phyloP scores from a whole-genome alignment of 1,140 invertebrate species.

The Procambarus virginalis region DNA sequence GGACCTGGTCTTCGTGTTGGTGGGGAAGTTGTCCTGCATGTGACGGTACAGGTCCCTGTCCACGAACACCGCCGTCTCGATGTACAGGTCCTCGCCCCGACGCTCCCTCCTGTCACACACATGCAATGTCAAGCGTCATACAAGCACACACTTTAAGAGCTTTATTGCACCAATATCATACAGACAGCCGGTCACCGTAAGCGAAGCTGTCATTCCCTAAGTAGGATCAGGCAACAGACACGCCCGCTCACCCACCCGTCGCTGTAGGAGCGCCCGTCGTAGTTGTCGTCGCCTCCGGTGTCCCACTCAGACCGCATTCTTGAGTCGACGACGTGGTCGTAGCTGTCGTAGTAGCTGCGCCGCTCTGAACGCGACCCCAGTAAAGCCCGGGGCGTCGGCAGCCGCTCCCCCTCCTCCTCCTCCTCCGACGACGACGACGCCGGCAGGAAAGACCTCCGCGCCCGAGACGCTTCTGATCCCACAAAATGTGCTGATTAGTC shows the following conservation, averaged over 20 bases:
- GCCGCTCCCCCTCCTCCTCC: slow-evolving; percentile 72
- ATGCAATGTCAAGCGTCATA: too few relatives aligned
- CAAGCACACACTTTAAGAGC: too few relatives aligned
- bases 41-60: slow-evolving; percentile 85
- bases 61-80: slow-evolving; percentile 89
- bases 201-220: too few relatives aligned
- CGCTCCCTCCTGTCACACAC: neutral
- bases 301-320: slow-evolving; percentile 42
- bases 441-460: slow-evolving; percentile 10
- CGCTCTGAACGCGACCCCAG: slow-evolving; percentile 9
- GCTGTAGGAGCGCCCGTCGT: neutral
- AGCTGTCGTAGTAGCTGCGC: slow-evolving; percentile 55
- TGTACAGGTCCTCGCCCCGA: slow-evolving; percentile 76
- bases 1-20: slow-evolving; percentile 85
- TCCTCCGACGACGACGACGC: too few relatives aligned
- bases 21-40: slow-evolving; percentile 85
- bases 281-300: neutral
- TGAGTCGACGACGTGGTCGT: slow-evolving; percentile 43
- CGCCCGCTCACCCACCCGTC: too few relatives aligned
- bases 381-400: neutral
- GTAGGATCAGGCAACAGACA: too few relatives aligned
- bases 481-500: neutral
- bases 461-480: neutral
- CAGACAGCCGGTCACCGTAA: too few relatives aligned
- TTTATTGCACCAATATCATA: too few relatives aligned